Evolutionary conservation across 37 sponge, comb jelly and placozoan species (phyloP), one percentile per base, ranked within the genome.

Genomic region (Sycon ciliatum): DNA sequence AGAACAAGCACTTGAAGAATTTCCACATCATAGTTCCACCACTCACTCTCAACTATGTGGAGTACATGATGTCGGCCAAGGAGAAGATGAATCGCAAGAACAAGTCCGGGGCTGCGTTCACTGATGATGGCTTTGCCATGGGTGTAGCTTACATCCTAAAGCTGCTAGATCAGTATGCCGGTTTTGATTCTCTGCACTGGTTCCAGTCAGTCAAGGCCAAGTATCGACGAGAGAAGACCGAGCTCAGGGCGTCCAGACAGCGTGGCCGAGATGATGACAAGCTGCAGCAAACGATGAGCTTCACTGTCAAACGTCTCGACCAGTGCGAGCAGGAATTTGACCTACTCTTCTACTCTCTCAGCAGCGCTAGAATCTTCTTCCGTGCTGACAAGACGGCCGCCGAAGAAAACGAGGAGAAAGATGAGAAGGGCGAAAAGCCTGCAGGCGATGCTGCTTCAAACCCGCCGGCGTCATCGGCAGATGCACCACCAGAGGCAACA

Each of bases 91-190:
- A 78, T 67, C 87, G 83, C 75, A 95, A 95, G 82, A 95, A 95
- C 78, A 90, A 90, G 38, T 71, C 82, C n/a, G 97, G 97, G 56
- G 91, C 97, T 3, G 81, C 85, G 29, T 95, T 95, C 77, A 95
- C 97, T 53, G 97, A 95, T 67, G 97, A 95, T 75, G 97, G 97
- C 13, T 95, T 95, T 74, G 88, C 92, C 23, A 95, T 95, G 97
- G 95, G 95, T 46, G 74, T 95, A 71, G 97, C 97, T 26, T 95
- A 95, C 75, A 91, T 95, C 54, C 74, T 95, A 42, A 95, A 95
- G 65, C 83, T 95, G 65, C 83, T 95, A 32, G 97, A 95, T 46
- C 91, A 95, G 86, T 91, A 95, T 62, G 79, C 84, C 52, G 91
- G 83, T 24, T 95, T 95, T 77, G 97, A 95, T 69, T 95, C 97